Evolutionary conservation across 1,140 invertebrate genomes (phyloP).

Genomic region (Chymomyza costata): DNA sequence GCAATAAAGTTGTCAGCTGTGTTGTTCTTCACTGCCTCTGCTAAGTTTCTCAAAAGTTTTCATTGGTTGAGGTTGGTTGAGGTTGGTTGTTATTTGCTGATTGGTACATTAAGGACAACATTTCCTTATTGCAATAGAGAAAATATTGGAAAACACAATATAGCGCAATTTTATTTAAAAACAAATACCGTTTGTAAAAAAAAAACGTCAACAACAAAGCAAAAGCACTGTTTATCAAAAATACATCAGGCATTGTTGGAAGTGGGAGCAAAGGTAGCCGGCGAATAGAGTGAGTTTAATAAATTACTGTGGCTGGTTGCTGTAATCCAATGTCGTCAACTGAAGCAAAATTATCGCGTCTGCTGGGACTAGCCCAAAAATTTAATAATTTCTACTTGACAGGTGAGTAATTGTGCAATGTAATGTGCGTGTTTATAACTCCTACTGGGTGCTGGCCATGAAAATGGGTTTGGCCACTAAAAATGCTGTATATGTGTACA

Average conservation of each 20-base stretch:
- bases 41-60: slow-evolving; percentile 11
- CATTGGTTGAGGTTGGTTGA: slow-evolving; percentile 34
- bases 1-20: no score
- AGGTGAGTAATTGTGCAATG: slow-evolving; percentile 78
- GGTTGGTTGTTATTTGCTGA: slow-evolving; percentile 24
- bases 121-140: slow-evolving; percentile 24
- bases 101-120: slow-evolving; percentile 15
- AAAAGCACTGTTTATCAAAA: no score
- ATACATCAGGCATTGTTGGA: neutral
- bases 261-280: slow-evolving; percentile 42
- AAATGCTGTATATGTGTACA: slow-evolving; percentile 7
- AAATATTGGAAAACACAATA: no score
- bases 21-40: no score
- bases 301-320: slow-evolving; percentile 34
- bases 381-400: slow-evolving; percentile 91
- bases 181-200: no score
- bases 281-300: slow-evolving; percentile 36
- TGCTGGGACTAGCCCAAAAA: slow-evolving; percentile 86
- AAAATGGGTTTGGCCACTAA: slow-evolving; percentile 39
- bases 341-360: slow-evolving; percentile 79
- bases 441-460: slow-evolving; percentile 29
- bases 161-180: no score
- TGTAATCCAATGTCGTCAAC: slow-evolving; percentile 54
- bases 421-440: slow-evolving; percentile 6
- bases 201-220: slow-evolving; percentile 14